Percentiles rank a stretch among this genome's conserved stretches.
These are phyloP conservation scores for Pangasius larnaudii DNA, from an alignment of 2,797 vertebrate genomes.

Conservation along the genomic window DNA sequence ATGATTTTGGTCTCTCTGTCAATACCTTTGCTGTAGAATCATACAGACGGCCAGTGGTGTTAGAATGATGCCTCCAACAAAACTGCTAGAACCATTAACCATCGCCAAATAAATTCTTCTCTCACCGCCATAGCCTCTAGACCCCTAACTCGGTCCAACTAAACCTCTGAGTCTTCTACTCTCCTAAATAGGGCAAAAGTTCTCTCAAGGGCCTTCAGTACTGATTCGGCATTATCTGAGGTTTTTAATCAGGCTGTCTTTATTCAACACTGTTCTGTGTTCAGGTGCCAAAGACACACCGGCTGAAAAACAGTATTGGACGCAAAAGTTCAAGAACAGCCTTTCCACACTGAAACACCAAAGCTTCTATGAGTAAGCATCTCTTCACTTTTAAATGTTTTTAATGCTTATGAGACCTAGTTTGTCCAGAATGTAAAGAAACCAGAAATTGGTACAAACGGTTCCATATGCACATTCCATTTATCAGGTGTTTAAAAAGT, in stretches of 20 bases:
- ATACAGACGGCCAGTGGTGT: slow-evolving; percentile 54
- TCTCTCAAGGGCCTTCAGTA: slow-evolving; percentile 45
- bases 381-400: slow-evolving; percentile 62
- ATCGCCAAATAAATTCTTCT: slow-evolving; percentile 70
- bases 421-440: slow-evolving; percentile 64
- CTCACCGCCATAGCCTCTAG: slow-evolving; percentile 68
- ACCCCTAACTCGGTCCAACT: slow-evolving; percentile 72
- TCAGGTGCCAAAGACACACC: slow-evolving; percentile 59
- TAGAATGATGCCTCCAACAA: slow-evolving; percentile 63
- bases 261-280: slow-evolving; percentile 59
- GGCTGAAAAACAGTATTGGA: slow-evolving; percentile 61
- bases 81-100: slow-evolving; percentile 78
- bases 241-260: slow-evolving; percentile 75
- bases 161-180: slow-evolving; percentile 72
- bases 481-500: slow-evolving; percentile 31
- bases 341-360: slow-evolving; percentile 63
- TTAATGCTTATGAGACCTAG: slow-evolving; percentile 63
- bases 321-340: slow-evolving; percentile 60
- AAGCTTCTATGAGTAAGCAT: slow-evolving; percentile 74
- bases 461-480: not conserved
- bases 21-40: slow-evolving; percentile 68
- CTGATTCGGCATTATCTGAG: slow-evolving; percentile 63
- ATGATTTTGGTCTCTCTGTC: slow-evolving; percentile 66
- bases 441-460: slow-evolving; percentile 56
- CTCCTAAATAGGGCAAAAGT: slow-evolving; percentile 68